Conservation (phyloP, 2,888 invertebrate species). For the Seira musarum region DNA sequence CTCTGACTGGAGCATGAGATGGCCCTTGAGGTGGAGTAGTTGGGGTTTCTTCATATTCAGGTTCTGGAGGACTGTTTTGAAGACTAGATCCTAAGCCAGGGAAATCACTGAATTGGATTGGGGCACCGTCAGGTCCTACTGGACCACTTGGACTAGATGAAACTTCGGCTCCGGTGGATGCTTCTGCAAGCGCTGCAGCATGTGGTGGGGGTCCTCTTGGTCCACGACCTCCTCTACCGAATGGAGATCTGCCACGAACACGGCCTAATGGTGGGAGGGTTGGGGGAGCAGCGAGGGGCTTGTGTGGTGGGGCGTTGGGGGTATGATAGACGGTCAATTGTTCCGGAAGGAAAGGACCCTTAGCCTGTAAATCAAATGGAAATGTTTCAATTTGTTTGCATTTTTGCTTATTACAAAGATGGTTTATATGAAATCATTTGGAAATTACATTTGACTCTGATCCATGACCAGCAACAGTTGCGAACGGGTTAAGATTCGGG, state of each 20-base stretch:
- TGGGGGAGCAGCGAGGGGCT: slow-evolving; percentile 11
- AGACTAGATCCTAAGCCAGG: not conserved
- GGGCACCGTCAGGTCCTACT: slow-evolving; percentile 30
- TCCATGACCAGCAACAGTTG: slow-evolving; percentile 41
- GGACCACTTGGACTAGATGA: slow-evolving; percentile 13
- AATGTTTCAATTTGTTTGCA: too few species aligned
- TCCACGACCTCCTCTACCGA: slow-evolving; percentile 17
- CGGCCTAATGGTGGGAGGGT: slow-evolving; percentile 12
- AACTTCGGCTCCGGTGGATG: too few species aligned
- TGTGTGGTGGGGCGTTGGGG: slow-evolving; percentile 16
- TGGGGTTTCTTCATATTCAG: slow-evolving; percentile 35
- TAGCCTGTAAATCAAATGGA: too few species aligned
- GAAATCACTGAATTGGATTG: slow-evolving; percentile 23
- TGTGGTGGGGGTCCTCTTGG: slow-evolving; percentile 12
- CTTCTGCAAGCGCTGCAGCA: slow-evolving; percentile 16
- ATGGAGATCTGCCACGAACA: slow-evolving; percentile 24
- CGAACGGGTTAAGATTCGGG: slow-evolving; percentile 57
- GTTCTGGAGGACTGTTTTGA: not conserved
- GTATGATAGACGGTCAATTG: slow-evolving; percentile 32
- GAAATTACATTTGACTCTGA: slow-evolving; percentile 9
- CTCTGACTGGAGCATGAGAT: slow-evolving; percentile 28
- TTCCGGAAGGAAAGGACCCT: slow-evolving; percentile 44
- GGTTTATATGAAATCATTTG: too few species aligned
- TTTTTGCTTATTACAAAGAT: too few species aligned
- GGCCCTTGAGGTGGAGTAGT: slow-evolving; percentile 12